Base-by-base conservation (phyloP, 2,888 invertebrate species). In the Drosophila crucigera region DNA sequence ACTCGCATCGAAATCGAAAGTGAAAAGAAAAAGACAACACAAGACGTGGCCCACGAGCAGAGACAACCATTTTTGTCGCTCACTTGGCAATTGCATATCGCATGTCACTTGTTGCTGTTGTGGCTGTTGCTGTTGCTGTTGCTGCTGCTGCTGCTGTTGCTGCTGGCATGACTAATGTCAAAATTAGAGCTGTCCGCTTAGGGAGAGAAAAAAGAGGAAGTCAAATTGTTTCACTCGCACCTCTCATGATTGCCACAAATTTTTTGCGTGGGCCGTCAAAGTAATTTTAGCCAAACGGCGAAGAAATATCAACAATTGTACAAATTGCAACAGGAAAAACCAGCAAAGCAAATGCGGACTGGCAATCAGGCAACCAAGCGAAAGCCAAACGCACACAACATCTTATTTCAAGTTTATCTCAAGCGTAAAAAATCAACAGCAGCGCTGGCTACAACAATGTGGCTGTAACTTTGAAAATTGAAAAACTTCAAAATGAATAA, bases 1-100 rank as follows among this genome's bases (percentile, higher is more conserved):
- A 75, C 63, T 84, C 77, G 80, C 81, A 88, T 83, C 68, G 91
- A 91, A 92, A 91, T 84, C 91, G 91, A 91, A 91, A 91, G 92
- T 91, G 89, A 91, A 90, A 83, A 81, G 82, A 76, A 80, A 68
- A 41, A 68, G 68, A 68, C 68, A 73, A 78, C 54, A 58, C 76
- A 59, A 76, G 80, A 78, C 78, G 78, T 78, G 80, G 78, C 80
- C 72, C 59, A 70, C 58, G 64, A 63, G 70, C 74, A 75, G 56
- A 68, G 76, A 68, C 76, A 60, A 62, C 76, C 49, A 73, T 65
- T 73, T 76, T 84, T 82, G 82, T 77, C 76, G 83, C 87, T 84
- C 83, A 69, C 67, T 71, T 70, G 72, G 73, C 82, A 82, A 76
- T 84, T 87, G 87, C 87, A 84, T 84, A 72, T 78, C 78, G 63